Base-by-base conservation (phyloP, 37 sponge, comb jelly and placozoan species). In the Dysidea cf. avara region DNA sequence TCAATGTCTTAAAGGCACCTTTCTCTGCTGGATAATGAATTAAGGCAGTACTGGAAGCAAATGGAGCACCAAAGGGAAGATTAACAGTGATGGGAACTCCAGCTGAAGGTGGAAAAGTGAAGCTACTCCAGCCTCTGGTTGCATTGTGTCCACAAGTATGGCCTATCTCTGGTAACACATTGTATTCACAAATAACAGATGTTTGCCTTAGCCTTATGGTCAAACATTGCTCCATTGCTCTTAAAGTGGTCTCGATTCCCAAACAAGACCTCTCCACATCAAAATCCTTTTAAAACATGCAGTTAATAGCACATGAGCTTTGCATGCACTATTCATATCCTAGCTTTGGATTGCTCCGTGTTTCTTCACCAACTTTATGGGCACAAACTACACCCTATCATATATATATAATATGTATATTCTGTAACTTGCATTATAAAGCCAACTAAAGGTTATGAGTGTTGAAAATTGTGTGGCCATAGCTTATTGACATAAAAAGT, bases 81-180 rank as follows among this genome's bases (percentile, higher is more conserved):
- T 48, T 95, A 26, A 92, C 86, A 3, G 81, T 95, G 20, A 51
- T 92, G 76, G 96, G 96, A 3, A 92, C 92, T 36, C 71, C 90
- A 32, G 93, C 93, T 34, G 96, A 95, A 39, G 89, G 83, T 24
- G 96, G 96, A 7, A 95, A 95, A 68, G 48, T 88, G 2, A 49
- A 43, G 81, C 93, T 18, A 87, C 50, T 53, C 92, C 92, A 2
- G 88, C 88, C 53, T 84, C 81, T 37, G 93, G 83, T 70, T 32
- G 87, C 55, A 57, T 87, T 92, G 77, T 92, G 93, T 1, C 93
- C 93, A 67, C 93, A 92, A 2, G 88, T 88, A 52, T 92, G 93
- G 0, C 93, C 93, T n/a, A 92, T 88, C 39, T 83, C 72, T 16
- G 93, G 93, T 18, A 92, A 72, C 32, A 88, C 93, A 72, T 92